Percentiles rank a stretch among this genome's conserved stretches.
These are phyloP conservation scores for Agrochola circellaris DNA, from an alignment of 2,888 invertebrate genomes.

Conservation along the genomic window DNA sequence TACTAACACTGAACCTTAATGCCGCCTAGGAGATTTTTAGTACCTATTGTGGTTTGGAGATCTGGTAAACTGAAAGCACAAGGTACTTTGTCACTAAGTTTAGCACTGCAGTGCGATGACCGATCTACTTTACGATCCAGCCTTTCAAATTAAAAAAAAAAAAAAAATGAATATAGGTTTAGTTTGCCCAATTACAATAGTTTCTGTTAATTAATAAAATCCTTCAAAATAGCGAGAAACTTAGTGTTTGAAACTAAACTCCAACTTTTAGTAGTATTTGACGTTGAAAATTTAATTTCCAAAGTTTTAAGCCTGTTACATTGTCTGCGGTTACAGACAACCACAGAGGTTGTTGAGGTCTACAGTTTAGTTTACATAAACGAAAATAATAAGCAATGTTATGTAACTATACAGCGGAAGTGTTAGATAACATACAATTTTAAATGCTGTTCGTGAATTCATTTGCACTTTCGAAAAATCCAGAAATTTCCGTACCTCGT, in stretches of 20 bases:
- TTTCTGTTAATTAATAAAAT: conserved; percentile 5
- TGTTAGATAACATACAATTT: not conserved
- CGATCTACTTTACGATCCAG: not conserved
- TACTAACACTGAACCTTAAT: no score
- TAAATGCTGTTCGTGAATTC: not conserved
- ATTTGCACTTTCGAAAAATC: not conserved
- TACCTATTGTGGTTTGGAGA: not conserved
- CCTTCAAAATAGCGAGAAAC: conserved; percentile 8
- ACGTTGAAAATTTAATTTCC: conserved; percentile 25
- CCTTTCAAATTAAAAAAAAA: no score
- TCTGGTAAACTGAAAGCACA: not conserved
- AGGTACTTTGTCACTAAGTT: not conserved
- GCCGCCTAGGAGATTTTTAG: not conserved
- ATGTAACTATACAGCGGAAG: not conserved
- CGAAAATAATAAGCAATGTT: not conserved
- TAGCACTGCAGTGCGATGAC: not conserved
- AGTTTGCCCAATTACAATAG: not conserved
- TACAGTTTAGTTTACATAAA: conserved; percentile 9
- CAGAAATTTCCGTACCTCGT: rapidly evolving
- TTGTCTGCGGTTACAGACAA: conserved; percentile 27
- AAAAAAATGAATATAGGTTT: not conserved
- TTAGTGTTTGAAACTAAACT: conserved; percentile 17
- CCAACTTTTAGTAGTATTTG: conserved; percentile 40
- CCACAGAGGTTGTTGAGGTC: not conserved
- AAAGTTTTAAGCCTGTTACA: conserved; percentile 39